Conservation (phyloP, 2,113 vertebrate genomes). For the Hypomesus transpacificus region DNA sequence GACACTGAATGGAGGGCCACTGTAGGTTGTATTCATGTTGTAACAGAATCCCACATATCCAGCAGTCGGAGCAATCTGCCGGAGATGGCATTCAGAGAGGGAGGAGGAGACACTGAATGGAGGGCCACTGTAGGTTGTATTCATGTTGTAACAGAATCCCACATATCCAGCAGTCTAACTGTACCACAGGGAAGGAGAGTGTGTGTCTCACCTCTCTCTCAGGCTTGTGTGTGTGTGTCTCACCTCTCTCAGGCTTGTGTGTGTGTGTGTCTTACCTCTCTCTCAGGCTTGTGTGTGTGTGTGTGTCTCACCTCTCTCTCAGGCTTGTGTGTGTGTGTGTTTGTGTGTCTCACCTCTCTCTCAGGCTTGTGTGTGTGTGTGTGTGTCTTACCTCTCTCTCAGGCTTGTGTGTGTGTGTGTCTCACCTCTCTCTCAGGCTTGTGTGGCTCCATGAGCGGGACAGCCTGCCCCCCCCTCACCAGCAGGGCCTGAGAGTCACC, state of each 20-base stretch:
- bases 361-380: background rate
- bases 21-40: too few relatives aligned
- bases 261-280: background rate
- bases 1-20: too few relatives aligned
- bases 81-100: background rate
- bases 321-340: background rate
- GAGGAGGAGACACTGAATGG: background rate
- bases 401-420: background rate
- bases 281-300: conserved; percentile 1
- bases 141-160: too few relatives aligned
- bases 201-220: background rate
- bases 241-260: background rate
- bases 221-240: background rate
- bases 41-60: too few relatives aligned
- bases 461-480: conserved; percentile 76
- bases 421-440: conserved; percentile 90
- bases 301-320: background rate
- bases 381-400: conserved; percentile 1
- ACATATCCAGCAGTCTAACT: too few relatives aligned
- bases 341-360: background rate
- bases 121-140: too few relatives aligned
- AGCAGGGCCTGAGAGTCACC: conserved; percentile 92
- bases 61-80: too few relatives aligned
- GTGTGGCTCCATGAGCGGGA: conserved; percentile 91
- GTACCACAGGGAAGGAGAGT: too few relatives aligned